A percentile compares a stretch with the other conserved stretches of the same genome.
Evolutionary conservation across 2,113 vertebrate genomes (phyloP).

Genomic region (Trichechus manatus): DNA sequence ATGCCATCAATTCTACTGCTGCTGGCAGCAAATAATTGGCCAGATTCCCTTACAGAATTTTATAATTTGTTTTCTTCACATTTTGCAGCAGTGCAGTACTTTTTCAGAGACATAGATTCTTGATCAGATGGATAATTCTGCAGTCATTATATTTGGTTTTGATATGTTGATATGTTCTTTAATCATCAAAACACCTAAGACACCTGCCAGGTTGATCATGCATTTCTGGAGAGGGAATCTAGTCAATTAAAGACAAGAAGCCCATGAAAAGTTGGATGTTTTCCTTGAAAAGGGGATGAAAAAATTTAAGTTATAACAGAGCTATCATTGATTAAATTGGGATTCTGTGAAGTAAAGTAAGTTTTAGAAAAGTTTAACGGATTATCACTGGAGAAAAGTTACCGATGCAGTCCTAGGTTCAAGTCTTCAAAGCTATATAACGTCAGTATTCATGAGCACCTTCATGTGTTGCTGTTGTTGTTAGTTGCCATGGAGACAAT

Average conservation of each 20-base stretch:
- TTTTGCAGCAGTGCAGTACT: neutral
- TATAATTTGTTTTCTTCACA: conserved; percentile 43
- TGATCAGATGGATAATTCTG: neutral
- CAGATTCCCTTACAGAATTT: neutral
- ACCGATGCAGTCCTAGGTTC: neutral
- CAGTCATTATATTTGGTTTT: neutral
- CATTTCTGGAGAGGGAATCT: neutral
- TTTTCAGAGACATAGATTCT: neutral
- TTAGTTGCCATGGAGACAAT: neutral
- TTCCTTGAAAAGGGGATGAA: neutral
- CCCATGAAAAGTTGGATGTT: neutral
- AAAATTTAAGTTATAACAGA: neutral
- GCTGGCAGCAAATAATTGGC: neutral
- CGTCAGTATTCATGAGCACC: accelerated
- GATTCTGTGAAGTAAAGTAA: neutral
- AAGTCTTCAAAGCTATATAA: neutral
- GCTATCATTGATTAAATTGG: neutral
- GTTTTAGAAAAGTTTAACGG: conserved; percentile 1
- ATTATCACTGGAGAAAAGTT: neutral
- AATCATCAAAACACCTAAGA: neutral
- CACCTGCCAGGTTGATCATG: neutral
- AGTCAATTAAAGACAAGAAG: neutral
- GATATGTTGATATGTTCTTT: neutral
- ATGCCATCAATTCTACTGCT: neutral
- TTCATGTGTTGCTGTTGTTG: neutral